These are phyloP conservation scores for Sphaeridia pumilis DNA, from an alignment of 2,888 invertebrate genomes.

Conservation along the genomic window DNA sequence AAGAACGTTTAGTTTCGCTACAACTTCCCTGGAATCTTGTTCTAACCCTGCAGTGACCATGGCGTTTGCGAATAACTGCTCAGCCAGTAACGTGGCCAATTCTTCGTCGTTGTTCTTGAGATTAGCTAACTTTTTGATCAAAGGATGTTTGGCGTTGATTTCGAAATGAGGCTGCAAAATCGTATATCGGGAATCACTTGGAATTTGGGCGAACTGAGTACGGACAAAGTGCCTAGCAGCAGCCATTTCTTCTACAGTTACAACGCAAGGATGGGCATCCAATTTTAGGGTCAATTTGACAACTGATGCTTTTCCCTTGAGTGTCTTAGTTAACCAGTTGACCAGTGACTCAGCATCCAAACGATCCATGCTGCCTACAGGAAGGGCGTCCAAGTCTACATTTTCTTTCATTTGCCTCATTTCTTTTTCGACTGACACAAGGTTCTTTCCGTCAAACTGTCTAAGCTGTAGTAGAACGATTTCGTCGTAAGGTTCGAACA, in stretches of 20 bases:
- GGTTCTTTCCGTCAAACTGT: conserved; percentile 60
- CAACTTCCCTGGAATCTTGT: conserved; percentile 74
- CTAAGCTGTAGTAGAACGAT: conserved; percentile 79
- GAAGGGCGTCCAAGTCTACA: conserved; percentile 50
- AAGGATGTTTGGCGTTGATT: conserved; percentile 82
- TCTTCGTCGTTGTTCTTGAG: conserved; percentile 62
- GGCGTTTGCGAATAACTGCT: conserved; percentile 85
- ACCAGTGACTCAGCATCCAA: conserved; percentile 66
- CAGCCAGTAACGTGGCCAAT: conserved; percentile 67
- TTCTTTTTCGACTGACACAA: conserved; percentile 88
- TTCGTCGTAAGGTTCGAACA: conserved; percentile 96
- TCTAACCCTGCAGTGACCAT: conserved; percentile 91
- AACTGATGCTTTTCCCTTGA: conserved; percentile 67
- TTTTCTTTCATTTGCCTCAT: conserved; percentile 60
- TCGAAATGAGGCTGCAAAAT: conserved; percentile 83
- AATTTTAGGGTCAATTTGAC: conserved; percentile 73
- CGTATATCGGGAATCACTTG: conserved; percentile 73
- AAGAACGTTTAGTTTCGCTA: conserved; percentile 76
- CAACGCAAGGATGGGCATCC: conserved; percentile 82
- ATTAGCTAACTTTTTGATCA: conserved; percentile 74
- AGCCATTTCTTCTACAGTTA: conserved; percentile 94
- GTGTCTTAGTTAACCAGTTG: conserved; percentile 61
- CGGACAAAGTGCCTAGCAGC: conserved; percentile 88
- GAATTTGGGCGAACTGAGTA: conserved; percentile 67
- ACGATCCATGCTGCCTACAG: conserved; percentile 56